Evolutionary conservation across 2,888 invertebrate species (phyloP).

Genomic region (Rotaria socialis): DNA sequence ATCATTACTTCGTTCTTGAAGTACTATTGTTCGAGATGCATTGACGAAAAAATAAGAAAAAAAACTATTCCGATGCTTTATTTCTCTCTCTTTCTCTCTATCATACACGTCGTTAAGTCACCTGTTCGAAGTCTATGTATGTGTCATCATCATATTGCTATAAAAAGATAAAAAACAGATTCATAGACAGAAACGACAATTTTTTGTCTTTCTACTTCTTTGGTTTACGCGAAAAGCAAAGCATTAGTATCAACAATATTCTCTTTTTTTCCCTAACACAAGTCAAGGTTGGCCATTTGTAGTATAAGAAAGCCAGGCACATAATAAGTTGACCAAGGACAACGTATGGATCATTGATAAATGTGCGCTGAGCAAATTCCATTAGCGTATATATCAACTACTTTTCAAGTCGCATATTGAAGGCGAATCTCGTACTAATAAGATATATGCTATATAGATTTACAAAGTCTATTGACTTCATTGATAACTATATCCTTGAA

Average conservation of each 20-base stretch:
- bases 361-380: not conserved
- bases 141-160: constrained; percentile 1
- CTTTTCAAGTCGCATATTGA: not conserved
- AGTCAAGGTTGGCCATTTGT: constrained; percentile 7
- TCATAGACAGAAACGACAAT: not conserved
- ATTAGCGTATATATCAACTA: not conserved
- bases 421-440: not conserved
- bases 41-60: not conserved
- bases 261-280: not conserved
- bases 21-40: not conserved
- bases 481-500: not conserved
- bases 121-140: not conserved
- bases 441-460: not conserved
- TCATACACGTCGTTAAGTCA: not conserved
- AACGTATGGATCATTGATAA: constrained; percentile 17
- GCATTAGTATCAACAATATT: not conserved
- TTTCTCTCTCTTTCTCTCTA: not conserved
- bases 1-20: not conserved
- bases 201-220: not conserved
- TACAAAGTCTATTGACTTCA: not conserved
- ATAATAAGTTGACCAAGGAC: not conserved
- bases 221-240: not conserved
- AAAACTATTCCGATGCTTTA: not conserved
- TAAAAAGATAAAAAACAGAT: not conserved
- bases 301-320: not conserved